Evolutionary conservation across 2,888 invertebrate genomes (phyloP).

Genomic region (Megastigmus dorsalis): DNA sequence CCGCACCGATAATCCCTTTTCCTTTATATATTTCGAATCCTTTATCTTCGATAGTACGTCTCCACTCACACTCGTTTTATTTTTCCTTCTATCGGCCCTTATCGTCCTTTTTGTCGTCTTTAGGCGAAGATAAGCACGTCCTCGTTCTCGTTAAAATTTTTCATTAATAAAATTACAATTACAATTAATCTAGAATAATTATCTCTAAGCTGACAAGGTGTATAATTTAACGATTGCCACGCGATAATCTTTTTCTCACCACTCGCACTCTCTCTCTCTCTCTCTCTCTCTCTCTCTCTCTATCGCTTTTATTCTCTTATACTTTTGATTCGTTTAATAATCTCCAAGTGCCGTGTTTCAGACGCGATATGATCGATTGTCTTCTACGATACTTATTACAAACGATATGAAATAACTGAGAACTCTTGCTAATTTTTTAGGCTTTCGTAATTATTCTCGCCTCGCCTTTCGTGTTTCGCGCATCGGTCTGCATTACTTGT

Average conservation of each 20-base stretch:
- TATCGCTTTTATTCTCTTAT: neutral
- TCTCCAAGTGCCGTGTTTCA: neutral
- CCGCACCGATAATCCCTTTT: no score
- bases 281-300: neutral
- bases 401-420: conserved; percentile 37
- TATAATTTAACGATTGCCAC: conserved; percentile 52
- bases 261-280: neutral
- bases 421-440: conserved; percentile 26
- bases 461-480: conserved; percentile 6
- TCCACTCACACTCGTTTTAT: neutral
- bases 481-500: conserved; percentile 26
- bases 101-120: no score
- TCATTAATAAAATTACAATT: conserved; percentile 37
- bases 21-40: no score
- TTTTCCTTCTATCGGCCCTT: no score
- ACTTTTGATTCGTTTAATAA: conserved; percentile 25
- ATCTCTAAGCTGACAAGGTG: conserved; percentile 41
- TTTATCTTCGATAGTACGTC: no score
- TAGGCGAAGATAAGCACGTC: neutral
- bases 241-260: neutral
- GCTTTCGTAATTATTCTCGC: conserved; percentile 31
- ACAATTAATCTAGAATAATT: conserved; percentile 45
- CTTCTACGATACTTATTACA: conserved; percentile 40
- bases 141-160: neutral
- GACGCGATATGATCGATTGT: conserved; percentile 40